A percentile compares a stretch with the other conserved stretches of the same genome.
phyloP scores from a whole-genome alignment of 2,888 invertebrate genomes.

The Notodonta dromedarius region DNA sequence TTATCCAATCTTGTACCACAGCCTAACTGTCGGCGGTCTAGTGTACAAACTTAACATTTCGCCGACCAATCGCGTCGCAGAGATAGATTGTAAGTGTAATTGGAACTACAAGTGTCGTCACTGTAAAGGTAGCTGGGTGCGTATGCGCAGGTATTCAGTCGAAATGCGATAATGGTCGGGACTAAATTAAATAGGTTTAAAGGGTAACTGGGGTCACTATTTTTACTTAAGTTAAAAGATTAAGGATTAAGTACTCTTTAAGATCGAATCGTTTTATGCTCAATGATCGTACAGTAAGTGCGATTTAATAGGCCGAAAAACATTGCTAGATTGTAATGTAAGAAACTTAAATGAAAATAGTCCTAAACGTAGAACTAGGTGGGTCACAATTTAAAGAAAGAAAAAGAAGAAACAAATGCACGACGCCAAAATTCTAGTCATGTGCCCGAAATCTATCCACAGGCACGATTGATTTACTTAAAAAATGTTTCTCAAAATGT shows the following conservation, averaged over 20 bases:
- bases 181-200: slow-evolving; percentile 6
- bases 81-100: slow-evolving; percentile 59
- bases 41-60: slow-evolving; percentile 53
- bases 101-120: slow-evolving; percentile 43
- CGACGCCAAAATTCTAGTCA: background rate
- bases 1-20: slow-evolving; percentile 10
- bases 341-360: no score
- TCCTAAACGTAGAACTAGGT: no score
- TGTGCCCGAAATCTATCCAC: background rate
- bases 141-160: slow-evolving; percentile 4
- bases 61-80: slow-evolving; percentile 46
- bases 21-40: slow-evolving; percentile 29
- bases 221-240: background rate
- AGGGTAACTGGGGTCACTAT: slow-evolving; percentile 1
- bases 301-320: background rate
- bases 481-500: slow-evolving; percentile 34
- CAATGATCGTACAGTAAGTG: background rate
- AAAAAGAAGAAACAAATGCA: no score
- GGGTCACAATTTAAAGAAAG: no score
- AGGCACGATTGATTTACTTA: background rate
- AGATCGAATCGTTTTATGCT: background rate
- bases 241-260: background rate
- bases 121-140: slow-evolving; percentile 1
- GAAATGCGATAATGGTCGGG: background rate
- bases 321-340: no score